Evolutionary conservation across 2,113 vertebrate genomes (phyloP).

Genomic region (Pedetes capensis): DNA sequence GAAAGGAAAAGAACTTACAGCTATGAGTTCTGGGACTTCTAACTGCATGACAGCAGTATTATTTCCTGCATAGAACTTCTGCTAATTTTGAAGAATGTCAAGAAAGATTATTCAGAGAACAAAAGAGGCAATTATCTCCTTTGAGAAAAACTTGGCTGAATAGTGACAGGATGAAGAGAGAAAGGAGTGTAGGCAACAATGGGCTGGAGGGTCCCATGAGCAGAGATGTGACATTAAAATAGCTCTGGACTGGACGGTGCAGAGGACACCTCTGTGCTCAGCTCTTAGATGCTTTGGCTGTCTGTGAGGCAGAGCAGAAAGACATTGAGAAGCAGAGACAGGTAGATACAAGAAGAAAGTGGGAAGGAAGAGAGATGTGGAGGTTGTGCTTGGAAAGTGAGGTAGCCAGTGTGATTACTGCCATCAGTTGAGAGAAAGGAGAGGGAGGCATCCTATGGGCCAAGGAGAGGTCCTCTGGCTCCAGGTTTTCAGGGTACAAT

Average conservation of each 20-base stretch:
- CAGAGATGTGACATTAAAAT: background rate
- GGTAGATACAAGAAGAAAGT: background rate
- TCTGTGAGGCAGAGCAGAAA: slow-evolving; percentile 42
- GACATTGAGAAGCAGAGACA: background rate
- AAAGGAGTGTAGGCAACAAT: background rate
- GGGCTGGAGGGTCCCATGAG: background rate
- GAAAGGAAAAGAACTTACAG: background rate
- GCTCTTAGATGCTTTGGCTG: background rate
- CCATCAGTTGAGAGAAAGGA: background rate
- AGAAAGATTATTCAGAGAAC: background rate
- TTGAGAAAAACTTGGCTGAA: slow-evolving; percentile 13
- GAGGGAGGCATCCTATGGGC: background rate
- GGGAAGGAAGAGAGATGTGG: background rate
- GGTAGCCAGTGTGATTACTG: background rate
- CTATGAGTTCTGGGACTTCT: background rate
- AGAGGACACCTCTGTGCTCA: background rate
- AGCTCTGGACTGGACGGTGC: background rate
- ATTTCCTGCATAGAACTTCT: background rate
- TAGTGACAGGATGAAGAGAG: background rate
- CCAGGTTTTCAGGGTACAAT: background rate
- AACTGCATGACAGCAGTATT: background rate
- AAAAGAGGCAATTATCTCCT: background rate
- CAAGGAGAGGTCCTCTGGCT: background rate
- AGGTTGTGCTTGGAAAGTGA: background rate
- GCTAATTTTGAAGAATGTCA: background rate